Percentiles rank a stretch among this genome's conserved stretches.
phyloP scores from a whole-genome alignment of 1,140 invertebrate species.

The Pantala flavescens region DNA sequence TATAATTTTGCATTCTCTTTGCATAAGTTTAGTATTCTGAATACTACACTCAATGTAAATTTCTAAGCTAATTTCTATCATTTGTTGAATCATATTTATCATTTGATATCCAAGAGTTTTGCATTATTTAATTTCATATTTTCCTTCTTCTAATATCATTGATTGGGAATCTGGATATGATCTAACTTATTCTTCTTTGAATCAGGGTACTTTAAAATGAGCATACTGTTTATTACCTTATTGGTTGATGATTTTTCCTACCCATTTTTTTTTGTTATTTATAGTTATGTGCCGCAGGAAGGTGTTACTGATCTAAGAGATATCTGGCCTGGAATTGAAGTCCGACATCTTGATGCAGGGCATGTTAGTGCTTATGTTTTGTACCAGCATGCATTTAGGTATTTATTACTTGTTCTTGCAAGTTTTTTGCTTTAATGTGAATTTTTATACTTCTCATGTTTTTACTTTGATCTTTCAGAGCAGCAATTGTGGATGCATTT shows the following conservation, averaged over 20 bases:
- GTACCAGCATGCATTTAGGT: slow-evolving; percentile 80
- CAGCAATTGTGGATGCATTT: slow-evolving; percentile 2
- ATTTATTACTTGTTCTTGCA: slow-evolving; percentile 19
- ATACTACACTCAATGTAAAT: too few species aligned
- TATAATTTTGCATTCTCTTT: too few species aligned
- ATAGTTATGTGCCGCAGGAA: slow-evolving; percentile 71
- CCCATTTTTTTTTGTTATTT: not conserved
- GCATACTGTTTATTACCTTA: not conserved
- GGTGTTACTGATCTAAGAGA: slow-evolving; percentile 69
- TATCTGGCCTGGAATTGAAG: slow-evolving; percentile 84
- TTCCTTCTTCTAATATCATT: too few species aligned
- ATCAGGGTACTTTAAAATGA: too few species aligned
- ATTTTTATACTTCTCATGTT: not conserved
- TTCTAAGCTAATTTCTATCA: too few species aligned
- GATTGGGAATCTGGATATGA: too few species aligned
- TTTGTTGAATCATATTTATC: too few species aligned
- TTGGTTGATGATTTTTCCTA: not conserved
- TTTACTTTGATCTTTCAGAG: not conserved
- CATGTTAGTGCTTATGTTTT: slow-evolving; percentile 85
- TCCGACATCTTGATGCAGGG: slow-evolving; percentile 78
- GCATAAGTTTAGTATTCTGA: too few species aligned
- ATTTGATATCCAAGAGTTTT: too few species aligned
- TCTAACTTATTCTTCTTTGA: too few species aligned
- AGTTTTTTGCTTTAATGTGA: not conserved
- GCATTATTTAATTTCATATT: too few species aligned